Conservation (phyloP, 2,888 invertebrate species). For the Carabus problematicus region DNA sequence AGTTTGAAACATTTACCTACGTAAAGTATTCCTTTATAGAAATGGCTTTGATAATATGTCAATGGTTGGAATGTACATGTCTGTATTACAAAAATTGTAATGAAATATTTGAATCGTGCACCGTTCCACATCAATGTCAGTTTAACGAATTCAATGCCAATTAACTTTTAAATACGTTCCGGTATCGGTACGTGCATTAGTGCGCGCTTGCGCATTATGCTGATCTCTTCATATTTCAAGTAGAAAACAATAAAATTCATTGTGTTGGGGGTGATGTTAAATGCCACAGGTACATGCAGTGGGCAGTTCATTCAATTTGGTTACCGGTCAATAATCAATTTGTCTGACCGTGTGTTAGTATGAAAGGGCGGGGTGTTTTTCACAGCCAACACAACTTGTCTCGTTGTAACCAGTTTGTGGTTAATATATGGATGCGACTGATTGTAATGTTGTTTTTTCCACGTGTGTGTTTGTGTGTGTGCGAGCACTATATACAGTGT, state of each 20-base stretch:
- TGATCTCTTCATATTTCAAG: slow-evolving; percentile 35
- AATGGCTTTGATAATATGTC: too few relatives aligned
- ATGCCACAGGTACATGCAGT: slow-evolving; percentile 27
- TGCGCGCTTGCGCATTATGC: background rate
- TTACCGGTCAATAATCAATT: slow-evolving; percentile 22
- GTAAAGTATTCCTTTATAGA: too few relatives aligned
- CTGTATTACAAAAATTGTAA: too few relatives aligned
- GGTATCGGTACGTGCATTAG: background rate
- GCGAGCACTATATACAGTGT: too few relatives aligned
- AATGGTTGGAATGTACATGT: too few relatives aligned
- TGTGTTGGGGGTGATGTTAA: slow-evolving; percentile 5
- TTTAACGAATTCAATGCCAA: slow-evolving; percentile 4
- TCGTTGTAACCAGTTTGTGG: too few relatives aligned
- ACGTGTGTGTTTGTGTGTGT: too few relatives aligned
- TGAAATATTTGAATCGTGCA: too few relatives aligned
- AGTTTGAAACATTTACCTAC: too few relatives aligned
- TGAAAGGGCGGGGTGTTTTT: background rate
- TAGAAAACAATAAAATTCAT: slow-evolving; percentile 30
- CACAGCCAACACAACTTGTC: too few relatives aligned
- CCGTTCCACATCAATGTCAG: slow-evolving; percentile 1
- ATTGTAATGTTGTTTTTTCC: too few relatives aligned
- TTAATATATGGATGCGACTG: too few relatives aligned
- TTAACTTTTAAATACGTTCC: slow-evolving; percentile 7
- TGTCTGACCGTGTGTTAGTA: slow-evolving; percentile 6
- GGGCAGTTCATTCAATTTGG: slow-evolving; percentile 30